Evolutionary conservation across 2,797 vertebrate genomes (phyloP), one percentile per base, ranked within the genome.

Genomic region (Erithacus rubecula): DNA sequence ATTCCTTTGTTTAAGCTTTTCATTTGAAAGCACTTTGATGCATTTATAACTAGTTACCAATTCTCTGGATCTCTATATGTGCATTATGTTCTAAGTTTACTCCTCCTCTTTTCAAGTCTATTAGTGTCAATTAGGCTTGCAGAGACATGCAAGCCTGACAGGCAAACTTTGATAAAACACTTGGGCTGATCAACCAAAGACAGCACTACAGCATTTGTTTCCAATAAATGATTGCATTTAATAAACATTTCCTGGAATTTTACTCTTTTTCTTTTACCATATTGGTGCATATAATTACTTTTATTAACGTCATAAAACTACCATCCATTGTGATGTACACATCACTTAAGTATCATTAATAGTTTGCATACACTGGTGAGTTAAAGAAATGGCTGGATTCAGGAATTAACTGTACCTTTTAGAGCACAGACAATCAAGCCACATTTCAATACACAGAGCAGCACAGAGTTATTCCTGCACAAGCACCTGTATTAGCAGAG

Each of bases 161-260:
- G 92, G 95, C 67, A 84, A 97, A 97, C 96, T 97, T 96, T 88
- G 97, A 97, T 96, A 77, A 97, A 98, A 97, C 58, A 89, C 96
- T 92, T 53, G 88, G 83, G 80, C 89, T 95, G 83, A 96, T 95
- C 86, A 91, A 72, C 89, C 64, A 94, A 96, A 97, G 97, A 93
- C 97, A 97, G 94, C 70, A 71, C 87, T 89, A 53, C 84, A 91
- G 95, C 87, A 97, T 97, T 97, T 93, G 87, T 93, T 95, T 95
- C 96, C 97, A 96, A 96, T 97, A 96, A 97, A 92, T 94, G 72
- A 92, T 64, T 96, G 94, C 94, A 96, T 98, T 98, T 98, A 97
- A 98, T 97, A 97, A 97, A 98, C 96, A 97, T 96, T 97, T 96
- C 90, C 96, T 97, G 96, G 95, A 97, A 95, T 97, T 97, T 93